A percentile compares a stretch with the other conserved stretches of the same genome.
Evolutionary conservation across 1,140 invertebrate species (phyloP).

Genomic region (Papilio helenus): DNA sequence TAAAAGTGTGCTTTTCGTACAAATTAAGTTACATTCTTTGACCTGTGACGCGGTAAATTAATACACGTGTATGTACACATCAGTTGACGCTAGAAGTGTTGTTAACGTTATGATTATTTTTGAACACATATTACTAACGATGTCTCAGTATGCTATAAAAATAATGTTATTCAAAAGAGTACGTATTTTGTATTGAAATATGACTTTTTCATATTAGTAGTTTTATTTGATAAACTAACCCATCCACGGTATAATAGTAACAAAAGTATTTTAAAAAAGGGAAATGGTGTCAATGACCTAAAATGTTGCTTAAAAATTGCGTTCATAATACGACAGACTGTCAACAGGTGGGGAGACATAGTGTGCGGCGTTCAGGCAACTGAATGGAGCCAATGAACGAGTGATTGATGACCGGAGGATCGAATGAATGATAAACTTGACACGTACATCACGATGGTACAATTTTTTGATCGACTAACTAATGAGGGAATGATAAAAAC

Average conservation of each 20-base stretch:
- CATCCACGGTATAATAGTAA: background rate
- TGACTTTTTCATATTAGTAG: too few species aligned
- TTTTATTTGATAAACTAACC: background rate
- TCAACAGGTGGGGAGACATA: slow-evolving; percentile 39
- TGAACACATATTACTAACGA: background rate
- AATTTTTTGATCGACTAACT: background rate
- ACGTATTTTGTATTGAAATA: too few species aligned
- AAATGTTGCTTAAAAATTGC: background rate
- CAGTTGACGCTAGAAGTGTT: slow-evolving; percentile 46
- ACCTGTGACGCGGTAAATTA: slow-evolving; percentile 70
- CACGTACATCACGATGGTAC: background rate
- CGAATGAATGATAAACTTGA: slow-evolving; percentile 14
- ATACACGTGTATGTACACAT: slow-evolving; percentile 63
- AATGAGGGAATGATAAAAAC: background rate
- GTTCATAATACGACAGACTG: slow-evolving; percentile 12
- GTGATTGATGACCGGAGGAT: slow-evolving; percentile 29
- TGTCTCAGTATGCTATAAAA: background rate
- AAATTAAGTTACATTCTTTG: slow-evolving; percentile 55
- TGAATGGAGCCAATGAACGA: slow-evolving; percentile 8
- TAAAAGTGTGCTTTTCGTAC: slow-evolving; percentile 1
- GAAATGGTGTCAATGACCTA: slow-evolving; percentile 12
- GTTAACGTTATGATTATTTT: slow-evolving; percentile 1
- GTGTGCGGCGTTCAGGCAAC: background rate
- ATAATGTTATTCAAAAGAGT: background rate
- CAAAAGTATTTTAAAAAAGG: background rate